These are phyloP conservation scores for Diadumene lineata DNA, from an alignment of 92 coral and sea anemone species.

Conservation along the genomic window DNA sequence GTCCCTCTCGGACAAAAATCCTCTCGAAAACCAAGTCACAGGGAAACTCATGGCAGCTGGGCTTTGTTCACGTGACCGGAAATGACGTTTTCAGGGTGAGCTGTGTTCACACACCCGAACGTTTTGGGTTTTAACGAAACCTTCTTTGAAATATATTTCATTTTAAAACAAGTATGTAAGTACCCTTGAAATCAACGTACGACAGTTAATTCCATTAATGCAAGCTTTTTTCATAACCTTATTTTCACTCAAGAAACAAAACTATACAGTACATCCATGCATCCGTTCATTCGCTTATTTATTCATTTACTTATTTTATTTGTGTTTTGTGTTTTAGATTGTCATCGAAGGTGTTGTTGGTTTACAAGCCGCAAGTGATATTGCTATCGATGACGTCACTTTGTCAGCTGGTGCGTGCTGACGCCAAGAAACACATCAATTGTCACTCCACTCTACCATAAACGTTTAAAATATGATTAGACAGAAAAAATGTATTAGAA, in stretches of 20 bases:
- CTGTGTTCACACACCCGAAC: not conserved
- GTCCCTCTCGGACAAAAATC: not conserved
- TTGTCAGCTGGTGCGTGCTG: conserved; percentile 5
- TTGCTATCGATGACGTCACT: conserved; percentile 19
- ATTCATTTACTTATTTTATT: not conserved
- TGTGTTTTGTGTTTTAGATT: not conserved
- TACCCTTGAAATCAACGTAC: no score
- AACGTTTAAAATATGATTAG: no score
- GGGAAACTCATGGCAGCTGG: conserved; percentile 4
- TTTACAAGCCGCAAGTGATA: not conserved
- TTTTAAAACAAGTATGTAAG: not conserved
- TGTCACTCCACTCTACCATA: no score
- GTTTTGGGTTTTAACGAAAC: no score
- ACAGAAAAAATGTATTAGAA: no score
- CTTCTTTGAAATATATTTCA: not conserved
- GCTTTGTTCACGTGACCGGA: not conserved
- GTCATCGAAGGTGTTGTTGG: conserved; percentile 5
- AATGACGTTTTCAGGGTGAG: conserved; percentile 2
- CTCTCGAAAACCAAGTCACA: not conserved
- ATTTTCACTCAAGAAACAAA: no score
- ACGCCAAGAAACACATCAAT: no score
- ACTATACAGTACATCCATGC: not conserved
- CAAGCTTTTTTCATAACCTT: no score
- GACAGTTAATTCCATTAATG: no score
- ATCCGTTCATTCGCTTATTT: no score